Conservation (phyloP, 2,888 invertebrate genomes). For the Urechis unicinctus region DNA sequence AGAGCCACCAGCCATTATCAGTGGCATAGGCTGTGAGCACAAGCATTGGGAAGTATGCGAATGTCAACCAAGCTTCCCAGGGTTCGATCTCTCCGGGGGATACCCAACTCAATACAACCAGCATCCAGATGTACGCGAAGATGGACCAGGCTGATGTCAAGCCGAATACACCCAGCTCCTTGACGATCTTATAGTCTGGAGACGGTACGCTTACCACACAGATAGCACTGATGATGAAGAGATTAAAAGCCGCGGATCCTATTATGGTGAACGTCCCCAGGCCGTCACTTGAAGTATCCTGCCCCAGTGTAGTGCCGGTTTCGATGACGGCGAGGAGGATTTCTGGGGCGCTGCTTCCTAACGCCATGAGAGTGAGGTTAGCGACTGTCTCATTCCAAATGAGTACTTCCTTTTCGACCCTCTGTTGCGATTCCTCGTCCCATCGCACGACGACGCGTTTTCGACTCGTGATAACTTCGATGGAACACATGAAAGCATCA, state of each 20-base stretch:
- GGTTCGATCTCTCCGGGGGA: constrained; percentile 33
- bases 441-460: constrained; percentile 34
- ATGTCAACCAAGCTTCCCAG: constrained; percentile 45
- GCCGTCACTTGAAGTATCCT: constrained; percentile 21
- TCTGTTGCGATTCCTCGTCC: constrained; percentile 37
- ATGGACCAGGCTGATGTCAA: constrained; percentile 41
- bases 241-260: constrained; percentile 45
- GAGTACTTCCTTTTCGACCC: constrained; percentile 35
- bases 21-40: constrained; percentile 40
- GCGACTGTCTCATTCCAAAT: constrained; percentile 48
- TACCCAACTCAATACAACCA: constrained; percentile 33
- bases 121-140: constrained; percentile 48
- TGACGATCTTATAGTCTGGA: constrained; percentile 22
- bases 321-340: constrained; percentile 40
- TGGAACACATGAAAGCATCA: constrained; percentile 45
- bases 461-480: constrained; percentile 45
- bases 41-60: constrained; percentile 39
- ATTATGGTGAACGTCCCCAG: constrained; percentile 46
- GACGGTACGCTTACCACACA: constrained; percentile 37
- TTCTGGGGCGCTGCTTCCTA: constrained; percentile 46
- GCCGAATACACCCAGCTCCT: constrained; percentile 41
- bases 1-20: constrained; percentile 37
- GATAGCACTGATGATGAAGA: constrained; percentile 43
- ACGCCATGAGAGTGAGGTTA: constrained; percentile 44
- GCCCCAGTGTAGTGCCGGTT: constrained; percentile 21